Base-by-base conservation (phyloP, 2,797 vertebrate genomes). In the Oreochromis mossambicus region DNA sequence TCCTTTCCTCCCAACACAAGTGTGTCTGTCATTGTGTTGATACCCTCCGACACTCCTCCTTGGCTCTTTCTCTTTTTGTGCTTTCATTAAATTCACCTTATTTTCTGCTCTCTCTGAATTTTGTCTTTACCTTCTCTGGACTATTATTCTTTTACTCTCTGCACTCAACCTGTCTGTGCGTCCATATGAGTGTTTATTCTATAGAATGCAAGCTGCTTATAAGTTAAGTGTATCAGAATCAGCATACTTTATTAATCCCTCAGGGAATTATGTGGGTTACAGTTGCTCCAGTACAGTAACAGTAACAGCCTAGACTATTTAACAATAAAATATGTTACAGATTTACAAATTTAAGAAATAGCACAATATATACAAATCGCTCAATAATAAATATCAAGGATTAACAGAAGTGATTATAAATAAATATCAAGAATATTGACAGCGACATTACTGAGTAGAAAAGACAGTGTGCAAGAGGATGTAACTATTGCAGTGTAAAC, bases 181-280 rank as follows among this genome's bases (percentile, higher is more conserved):
- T 70, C 21, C 41, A 15, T 29, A 15, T 70, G 5, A 46, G 66
- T 8, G 58, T 76, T 87, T 91, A 79, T 85, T 94, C 48, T 46
- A 9, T 48, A 83, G 82, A 88, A 87, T 63, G 86, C 4, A 80
- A 80, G 81, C 89, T 84, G 61, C 90, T 92, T 52, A 83, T 92
- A 11, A 77, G 63, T 68, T 85, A n/a, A 75, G 83, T 70, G 83
- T 3, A 26, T 55, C 13, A 55, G 12, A 55, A 15, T 26, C 54
- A 26, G 54, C 3, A 29, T 29, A 9, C 14, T 56, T 56, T 3
- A 56, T 56, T 56, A 56, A 5, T 29, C 26, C 55, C 55, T 56
- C 55, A 17, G 26, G 48, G 24, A 5, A 29, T 8, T 0, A 56
- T 17, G 54, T 9, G 54, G 26, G 26, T 29, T 56, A 29, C 54